These are phyloP conservation scores for Yasuhikotakia modesta DNA, from an alignment of 2,797 vertebrate genomes.

Conservation along the genomic window DNA sequence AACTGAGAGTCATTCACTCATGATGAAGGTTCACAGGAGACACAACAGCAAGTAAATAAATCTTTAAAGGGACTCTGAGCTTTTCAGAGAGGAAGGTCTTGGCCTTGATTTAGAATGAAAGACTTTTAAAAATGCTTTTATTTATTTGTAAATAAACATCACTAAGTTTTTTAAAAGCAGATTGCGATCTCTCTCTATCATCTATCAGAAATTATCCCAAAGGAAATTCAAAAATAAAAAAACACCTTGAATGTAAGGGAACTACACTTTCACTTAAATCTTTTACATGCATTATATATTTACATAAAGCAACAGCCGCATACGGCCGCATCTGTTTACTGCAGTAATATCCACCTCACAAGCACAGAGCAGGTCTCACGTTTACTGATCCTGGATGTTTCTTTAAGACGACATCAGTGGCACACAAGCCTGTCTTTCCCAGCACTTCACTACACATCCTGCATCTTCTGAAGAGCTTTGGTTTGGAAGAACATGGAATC, in stretches of 20 bases:
- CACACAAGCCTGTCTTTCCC: conserved; percentile 71
- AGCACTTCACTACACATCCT: conserved; percentile 75
- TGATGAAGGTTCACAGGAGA: no score
- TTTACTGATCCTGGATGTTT: not conserved
- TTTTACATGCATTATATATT: not conserved
- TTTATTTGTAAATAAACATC: no score
- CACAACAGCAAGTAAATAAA: no score
- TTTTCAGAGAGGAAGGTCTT: no score
- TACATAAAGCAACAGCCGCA: not conserved
- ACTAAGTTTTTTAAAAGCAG: no score
- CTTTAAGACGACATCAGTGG: conserved; percentile 65
- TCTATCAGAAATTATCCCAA: not conserved
- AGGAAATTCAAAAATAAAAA: not conserved
- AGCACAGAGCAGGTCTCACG: conserved; percentile 52
- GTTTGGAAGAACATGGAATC: conserved; percentile 58
- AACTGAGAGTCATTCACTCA: no score
- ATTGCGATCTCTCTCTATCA: no score
- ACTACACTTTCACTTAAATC: no score
- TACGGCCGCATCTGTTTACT: not conserved
- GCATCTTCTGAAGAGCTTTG: conserved; percentile 67
- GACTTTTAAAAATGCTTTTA: no score
- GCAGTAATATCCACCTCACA: not conserved
- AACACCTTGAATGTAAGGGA: no score
- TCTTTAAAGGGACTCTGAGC: no score
- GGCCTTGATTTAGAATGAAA: no score